A percentile compares a stretch with the other conserved stretches of the same genome.
Evolutionary conservation across 2,888 invertebrate species (phyloP).

Genomic region (Drosophila tripunctata): DNA sequence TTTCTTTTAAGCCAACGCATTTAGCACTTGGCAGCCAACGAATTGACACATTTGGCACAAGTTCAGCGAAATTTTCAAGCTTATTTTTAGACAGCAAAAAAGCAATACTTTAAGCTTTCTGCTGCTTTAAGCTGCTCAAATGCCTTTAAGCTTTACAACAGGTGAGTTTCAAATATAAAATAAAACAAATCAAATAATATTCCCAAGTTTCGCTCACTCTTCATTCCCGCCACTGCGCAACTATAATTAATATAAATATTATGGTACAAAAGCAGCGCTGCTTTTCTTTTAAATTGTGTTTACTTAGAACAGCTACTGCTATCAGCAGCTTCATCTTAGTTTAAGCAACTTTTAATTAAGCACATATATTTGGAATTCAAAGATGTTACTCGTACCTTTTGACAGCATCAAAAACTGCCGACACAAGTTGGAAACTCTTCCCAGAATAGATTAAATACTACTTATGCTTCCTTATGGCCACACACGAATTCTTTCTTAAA

Average conservation of each 20-base stretch:
- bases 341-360: constrained; percentile 4
- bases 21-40: constrained; percentile 49
- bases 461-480: constrained; percentile 21
- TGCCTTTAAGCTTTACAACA: not conserved
- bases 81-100: constrained; percentile 5
- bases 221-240: too few species aligned
- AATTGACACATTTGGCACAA: constrained; percentile 71
- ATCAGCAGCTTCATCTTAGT: constrained; percentile 5
- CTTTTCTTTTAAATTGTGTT: constrained; percentile 4
- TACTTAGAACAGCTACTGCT: constrained; percentile 9
- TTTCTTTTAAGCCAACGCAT: constrained; percentile 57
- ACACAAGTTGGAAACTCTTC: constrained; percentile 2
- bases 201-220: not conserved
- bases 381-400: constrained; percentile 5
- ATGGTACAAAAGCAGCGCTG: too few species aligned
- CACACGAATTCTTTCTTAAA: constrained; percentile 3
- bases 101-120: not conserved
- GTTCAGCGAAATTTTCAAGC: constrained; percentile 21
- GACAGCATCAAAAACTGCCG: constrained; percentile 5
- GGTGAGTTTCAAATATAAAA: not conserved
- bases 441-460: constrained; percentile 5
- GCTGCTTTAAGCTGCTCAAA: not conserved
- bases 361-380: constrained; percentile 5
- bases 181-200: not conserved
- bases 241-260: constrained; percentile 5